Base-by-base conservation (phyloP, 2,888 invertebrate genomes). In the Rotaria socialis region DNA sequence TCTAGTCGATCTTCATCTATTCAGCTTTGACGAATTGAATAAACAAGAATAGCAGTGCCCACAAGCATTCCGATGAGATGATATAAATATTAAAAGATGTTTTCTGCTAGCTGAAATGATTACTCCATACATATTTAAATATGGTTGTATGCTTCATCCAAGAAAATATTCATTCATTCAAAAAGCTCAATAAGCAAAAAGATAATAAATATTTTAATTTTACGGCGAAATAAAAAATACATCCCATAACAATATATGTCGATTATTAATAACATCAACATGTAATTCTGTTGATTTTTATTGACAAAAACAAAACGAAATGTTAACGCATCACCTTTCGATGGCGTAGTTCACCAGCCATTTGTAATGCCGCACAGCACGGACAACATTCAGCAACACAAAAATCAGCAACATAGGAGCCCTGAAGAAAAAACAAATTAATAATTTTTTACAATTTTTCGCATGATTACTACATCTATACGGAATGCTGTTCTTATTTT, bases 401-500 rank as follows among this genome's bases (percentile, higher is more conserved):
- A 35, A 67, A 67, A 67, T 67, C 67, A 14, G 3, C 14, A 1
- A 5, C 14, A 35, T 27, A 67, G 2, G 67, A 27, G 24, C 27
- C 67, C 27, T 27, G 10, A 67, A 56, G 22, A 27, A 67, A 56
- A 52, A 11, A 52, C 14, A 52, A 16, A 14, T 52, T 14, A 52
- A 52, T 52, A 52, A 52, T 52, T 52, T 14, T 16, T 11, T 11
- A 50, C 5, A 52, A 16, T 52, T 52, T 52, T 52, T 52, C 14
- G 1, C 16, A 16, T 14, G 16, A 14, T 52, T 3, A 8, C 7
- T 80, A 80, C 75, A 47, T 80, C 22, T 11, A 80, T 80, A 24
- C 75, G 75, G 47, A 80, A 80, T 14, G 75, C 75, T 4, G 75
- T 80, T 14, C 75, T 27, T 22, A 47, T 80, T 80, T 80, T 80